Evolutionary conservation across 2,888 invertebrate species (phyloP), one percentile per base, ranked within the genome.

Genomic region (Pardosa pseudoannulata): DNA sequence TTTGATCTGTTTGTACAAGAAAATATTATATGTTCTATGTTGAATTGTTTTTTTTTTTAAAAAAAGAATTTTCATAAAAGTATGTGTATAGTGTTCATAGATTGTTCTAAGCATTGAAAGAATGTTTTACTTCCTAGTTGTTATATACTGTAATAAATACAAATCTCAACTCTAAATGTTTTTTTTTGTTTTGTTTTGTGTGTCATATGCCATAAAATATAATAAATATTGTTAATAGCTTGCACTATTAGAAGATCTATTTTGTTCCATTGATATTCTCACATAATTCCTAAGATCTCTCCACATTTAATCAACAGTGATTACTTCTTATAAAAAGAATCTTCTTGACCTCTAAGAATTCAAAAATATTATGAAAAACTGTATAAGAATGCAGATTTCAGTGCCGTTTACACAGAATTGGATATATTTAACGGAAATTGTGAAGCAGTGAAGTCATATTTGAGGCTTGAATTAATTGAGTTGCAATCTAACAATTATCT

Each of bases 31-130:
- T 85, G 83, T 85, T 85, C 83, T 85, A 78, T 85, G 83, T 85
- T 85, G 68, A 85, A 78, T 85, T 85, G 70, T 70, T 70, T 79
- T 23, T 56, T 56, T 56, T 83, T 85, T 85, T 78, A 64, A 78
- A 75, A 82, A 85, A 85, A 78, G 83, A 78, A 85, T 85, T 85
- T 85, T 86, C 85, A 86, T 86, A 79, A 86, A 75, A 75, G 70
- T 87, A 79, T 73, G 87, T 87, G 87, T 87, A 87, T 80, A 87
- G 87, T 80, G 80, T 87, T 87, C 80, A 87, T 87, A 80, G 87
- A 87, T 87, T 80, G 80, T 87, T 80, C 75, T 80, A 70, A 80
- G 75, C 79, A 80, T 87, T 79, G 75, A 76, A 75, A 80, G 79
- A 87, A 76, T 80, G 80, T 76, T 80, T 76, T 87, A 80, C 79